Evolutionary conservation across 2,888 invertebrate species (phyloP), one percentile per base, ranked within the genome.

Genomic region (Dione vanillae): DNA sequence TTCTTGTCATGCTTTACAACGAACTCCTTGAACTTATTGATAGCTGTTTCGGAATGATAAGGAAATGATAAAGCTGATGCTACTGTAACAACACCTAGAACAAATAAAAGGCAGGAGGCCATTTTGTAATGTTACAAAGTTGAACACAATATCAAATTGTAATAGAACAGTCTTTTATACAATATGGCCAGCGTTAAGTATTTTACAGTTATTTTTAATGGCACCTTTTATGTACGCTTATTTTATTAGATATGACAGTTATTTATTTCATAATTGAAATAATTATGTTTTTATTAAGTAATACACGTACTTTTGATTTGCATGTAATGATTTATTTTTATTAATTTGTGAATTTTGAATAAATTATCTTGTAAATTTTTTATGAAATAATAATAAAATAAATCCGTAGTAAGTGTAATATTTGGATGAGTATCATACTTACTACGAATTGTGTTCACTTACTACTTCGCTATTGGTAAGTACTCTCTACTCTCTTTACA

Each of bases 21-120:
- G 45, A 76, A 78, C 1, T 70, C 65, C n/a, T 76, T 65, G 47
- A 78, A 77, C n/a, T 70, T 59, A 2, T 12, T 5, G 11, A 37
- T 27, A 1, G 65, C 35, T 5, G 69, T 69, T 12, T 75, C 70
- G 9, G 71, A 19, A 16, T 65, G 41, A 27, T 74, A 76, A 6
- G 41, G 14, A 54, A 54, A 9, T 12, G 40, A 45, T 40, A 49
- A 20, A 47, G 62, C 69, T 41, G 43, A 12, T 40, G 40, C 65
- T 11, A 47, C 5, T 35, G 40, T 35, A 43, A 43, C 20, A 9
- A 12, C 47, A 49, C 7, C 16, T n/a, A 69, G 11, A 0, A 51
- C 12, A 7, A 58, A 43, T 2, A 69, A 35, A 20, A 43, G 1
- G 27, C 41, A n/a, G 14, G 20, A 43, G 43, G 1, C 1, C 59